Conservation (phyloP, 2,797 vertebrate species). For the Morus bassanus region DNA sequence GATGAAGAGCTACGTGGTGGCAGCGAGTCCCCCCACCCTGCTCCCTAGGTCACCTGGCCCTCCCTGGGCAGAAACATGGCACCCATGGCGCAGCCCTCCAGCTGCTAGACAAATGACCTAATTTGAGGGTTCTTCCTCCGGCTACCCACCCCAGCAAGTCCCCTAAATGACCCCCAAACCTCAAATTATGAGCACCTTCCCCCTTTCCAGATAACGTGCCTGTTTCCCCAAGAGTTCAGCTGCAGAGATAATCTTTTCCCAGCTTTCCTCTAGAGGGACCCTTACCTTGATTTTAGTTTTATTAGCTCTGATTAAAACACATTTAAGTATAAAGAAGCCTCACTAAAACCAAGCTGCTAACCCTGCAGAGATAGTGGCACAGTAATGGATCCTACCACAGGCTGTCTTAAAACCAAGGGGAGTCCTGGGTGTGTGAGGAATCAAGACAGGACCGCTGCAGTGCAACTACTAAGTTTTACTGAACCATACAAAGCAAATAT, state of each 20-base stretch:
- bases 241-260: slow-evolving; percentile 36
- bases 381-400: not conserved
- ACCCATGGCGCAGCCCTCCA: not conserved
- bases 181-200: not conserved
- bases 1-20: rapidly evolving
- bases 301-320: slow-evolving; percentile 55
- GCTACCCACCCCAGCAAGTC: not conserved
- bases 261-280: slow-evolving; percentile 67
- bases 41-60: not conserved
- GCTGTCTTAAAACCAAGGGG: not conserved
- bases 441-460: slow-evolving; percentile 4
- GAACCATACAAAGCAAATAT: slow-evolving; percentile 61
- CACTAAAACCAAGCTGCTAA: slow-evolving; percentile 24
- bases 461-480: slow-evolving; percentile 40
- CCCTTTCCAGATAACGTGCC: not conserved
- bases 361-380: not conserved
- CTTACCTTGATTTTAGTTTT: slow-evolving; percentile 61
- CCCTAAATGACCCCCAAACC: not conserved
- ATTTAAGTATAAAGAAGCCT: slow-evolving; percentile 39
- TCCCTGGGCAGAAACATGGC: rapidly evolving
- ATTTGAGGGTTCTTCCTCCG: not conserved
- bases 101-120: not conserved
- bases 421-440: not conserved
- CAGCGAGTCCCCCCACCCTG: rapidly evolving
- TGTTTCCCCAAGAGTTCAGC: not conserved